A percentile compares a stretch with the other conserved stretches of the same genome.
These are phyloP conservation scores for Sanderia malayensis DNA, from an alignment of 30 jellyfish, hydroid and myxozoan species.

Conservation along the genomic window DNA sequence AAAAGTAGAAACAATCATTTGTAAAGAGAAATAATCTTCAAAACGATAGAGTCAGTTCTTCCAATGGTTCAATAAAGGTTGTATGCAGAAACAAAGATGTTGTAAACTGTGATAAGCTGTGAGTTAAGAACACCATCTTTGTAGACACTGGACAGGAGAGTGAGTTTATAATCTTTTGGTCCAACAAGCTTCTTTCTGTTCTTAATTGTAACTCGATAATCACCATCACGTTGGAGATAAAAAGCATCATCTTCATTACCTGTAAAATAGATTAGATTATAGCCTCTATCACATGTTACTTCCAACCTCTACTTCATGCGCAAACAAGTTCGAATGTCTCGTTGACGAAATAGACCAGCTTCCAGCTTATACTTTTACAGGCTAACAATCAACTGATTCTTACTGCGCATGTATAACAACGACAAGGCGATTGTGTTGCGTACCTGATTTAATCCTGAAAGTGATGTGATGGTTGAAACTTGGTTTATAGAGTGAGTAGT, in stretches of 20 bases:
- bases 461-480: slow-evolving; percentile 11
- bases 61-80: neutral
- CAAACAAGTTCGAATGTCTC: too few relatives aligned
- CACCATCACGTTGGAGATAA: slow-evolving; percentile 10
- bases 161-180: slow-evolving; percentile 24
- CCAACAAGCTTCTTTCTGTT: slow-evolving; percentile 35
- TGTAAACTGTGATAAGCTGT: neutral
- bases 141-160: slow-evolving; percentile 5
- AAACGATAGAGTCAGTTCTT: too few relatives aligned
- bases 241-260: slow-evolving; percentile 18
- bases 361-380: too few relatives aligned
- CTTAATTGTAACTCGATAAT: slow-evolving; percentile 1
- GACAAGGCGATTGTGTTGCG: too few relatives aligned
- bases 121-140: neutral
- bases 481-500: slow-evolving; percentile 11
- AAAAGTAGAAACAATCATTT: too few relatives aligned
- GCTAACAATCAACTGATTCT: too few relatives aligned
- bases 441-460: slow-evolving; percentile 14
- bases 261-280: too few relatives aligned
- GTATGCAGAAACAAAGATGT: slow-evolving; percentile 16
- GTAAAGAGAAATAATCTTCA: too few relatives aligned
- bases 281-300: too few relatives aligned
- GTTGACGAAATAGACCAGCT: too few relatives aligned
- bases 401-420: too few relatives aligned
- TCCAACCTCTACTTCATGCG: too few relatives aligned